Evolutionary conservation across 2,113 vertebrate genomes (phyloP).

Genomic region (Haplotaxodon microlepis): DNA sequence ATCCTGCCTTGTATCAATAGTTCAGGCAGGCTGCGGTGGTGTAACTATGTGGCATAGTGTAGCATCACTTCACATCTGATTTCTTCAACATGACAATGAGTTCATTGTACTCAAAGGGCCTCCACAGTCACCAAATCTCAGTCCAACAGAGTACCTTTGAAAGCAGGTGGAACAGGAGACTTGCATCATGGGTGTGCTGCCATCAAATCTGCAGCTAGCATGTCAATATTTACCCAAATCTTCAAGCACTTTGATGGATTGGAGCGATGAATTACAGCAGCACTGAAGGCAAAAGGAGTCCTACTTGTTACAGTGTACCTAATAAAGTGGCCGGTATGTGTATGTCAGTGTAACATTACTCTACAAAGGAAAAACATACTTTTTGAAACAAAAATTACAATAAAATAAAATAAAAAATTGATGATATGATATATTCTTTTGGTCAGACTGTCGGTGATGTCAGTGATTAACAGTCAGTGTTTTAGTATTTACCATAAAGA

Average conservation of each 20-base stretch:
- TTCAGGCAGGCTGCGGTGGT: background rate
- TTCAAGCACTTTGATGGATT: fast-evolving
- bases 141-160: background rate
- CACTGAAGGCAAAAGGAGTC: background rate
- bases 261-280: background rate
- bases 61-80: background rate
- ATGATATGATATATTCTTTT: background rate
- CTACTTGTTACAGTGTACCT: background rate
- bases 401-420: background rate
- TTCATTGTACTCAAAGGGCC: background rate
- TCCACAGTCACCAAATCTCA: background rate
- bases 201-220: background rate
- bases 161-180: no score
- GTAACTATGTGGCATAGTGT: background rate
- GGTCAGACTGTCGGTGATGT: background rate
- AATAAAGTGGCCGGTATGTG: background rate
- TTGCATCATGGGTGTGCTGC: background rate
- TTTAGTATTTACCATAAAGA: background rate
- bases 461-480: background rate
- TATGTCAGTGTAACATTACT: background rate
- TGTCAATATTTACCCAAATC: background rate
- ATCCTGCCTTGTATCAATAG: background rate
- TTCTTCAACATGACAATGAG: background rate
- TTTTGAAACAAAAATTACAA: background rate
- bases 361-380: background rate